Conservation (phyloP, 2,797 vertebrate genomes). For the Danionella dracula region DNA sequence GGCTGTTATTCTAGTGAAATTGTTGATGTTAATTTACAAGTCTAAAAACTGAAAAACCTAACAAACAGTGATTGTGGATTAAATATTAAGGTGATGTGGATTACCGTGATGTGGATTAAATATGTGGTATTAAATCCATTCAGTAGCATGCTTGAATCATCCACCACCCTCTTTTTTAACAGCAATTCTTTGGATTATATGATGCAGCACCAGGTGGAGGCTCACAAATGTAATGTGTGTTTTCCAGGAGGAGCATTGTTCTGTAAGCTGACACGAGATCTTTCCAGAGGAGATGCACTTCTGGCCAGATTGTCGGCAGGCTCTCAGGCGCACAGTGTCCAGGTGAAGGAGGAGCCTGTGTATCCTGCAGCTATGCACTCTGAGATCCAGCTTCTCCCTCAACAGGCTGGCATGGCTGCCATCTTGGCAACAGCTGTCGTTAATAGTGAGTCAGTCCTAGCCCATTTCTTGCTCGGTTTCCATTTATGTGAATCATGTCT, state of each 20-base stretch:
- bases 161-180: no score
- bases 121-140: no score
- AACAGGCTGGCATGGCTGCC: constrained; percentile 96
- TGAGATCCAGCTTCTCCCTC: constrained; percentile 92
- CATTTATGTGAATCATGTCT: neutral
- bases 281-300: constrained; percentile 65
- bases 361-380: constrained; percentile 66
- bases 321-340: constrained; percentile 53
- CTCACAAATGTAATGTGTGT: neutral
- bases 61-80: no score
- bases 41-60: no score
- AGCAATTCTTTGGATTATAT: no score
- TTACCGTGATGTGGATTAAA: no score
- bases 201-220: neutral
- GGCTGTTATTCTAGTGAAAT: no score
- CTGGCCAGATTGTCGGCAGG: constrained; percentile 58
- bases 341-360: constrained; percentile 66
- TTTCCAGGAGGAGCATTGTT: constrained; percentile 76
- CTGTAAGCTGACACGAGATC: constrained; percentile 76
- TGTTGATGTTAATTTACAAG: no score
- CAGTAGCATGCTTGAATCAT: no score
- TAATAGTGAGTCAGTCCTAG: constrained; percentile 81
- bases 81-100: no score
- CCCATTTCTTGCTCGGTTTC: neutral
- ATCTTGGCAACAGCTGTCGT: constrained; percentile 90